phyloP scores from a whole-genome alignment of 2,797 vertebrate species.

The Coregonus suidteri region DNA sequence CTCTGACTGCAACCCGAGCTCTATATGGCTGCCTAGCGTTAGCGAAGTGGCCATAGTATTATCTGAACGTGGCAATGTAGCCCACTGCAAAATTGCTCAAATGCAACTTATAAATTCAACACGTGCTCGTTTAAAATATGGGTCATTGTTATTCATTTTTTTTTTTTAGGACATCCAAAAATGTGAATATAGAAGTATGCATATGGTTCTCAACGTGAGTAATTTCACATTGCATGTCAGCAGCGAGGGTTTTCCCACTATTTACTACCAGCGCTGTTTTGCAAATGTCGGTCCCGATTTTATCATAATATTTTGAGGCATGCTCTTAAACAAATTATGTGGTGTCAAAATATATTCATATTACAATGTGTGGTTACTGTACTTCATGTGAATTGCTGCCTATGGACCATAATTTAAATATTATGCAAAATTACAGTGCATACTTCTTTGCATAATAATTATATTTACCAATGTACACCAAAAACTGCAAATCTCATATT shows the following conservation, averaged over 20 bases:
- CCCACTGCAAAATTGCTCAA: too few species aligned
- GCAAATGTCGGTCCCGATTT: not conserved
- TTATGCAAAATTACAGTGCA: not conserved
- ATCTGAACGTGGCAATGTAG: not conserved
- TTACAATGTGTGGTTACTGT: not conserved
- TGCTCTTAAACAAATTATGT: not conserved
- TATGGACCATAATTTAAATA: not conserved
- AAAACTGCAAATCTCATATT: not conserved
- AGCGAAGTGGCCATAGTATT: not conserved
- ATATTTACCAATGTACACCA: not conserved
- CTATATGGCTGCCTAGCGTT: too few species aligned
- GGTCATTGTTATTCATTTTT: not conserved
- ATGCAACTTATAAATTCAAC: too few species aligned
- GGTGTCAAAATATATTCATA: not conserved
- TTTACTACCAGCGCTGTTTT: not conserved
- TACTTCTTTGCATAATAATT: not conserved
- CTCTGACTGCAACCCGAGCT: too few species aligned
- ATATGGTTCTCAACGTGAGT: not conserved
- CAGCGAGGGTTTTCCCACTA: not conserved
- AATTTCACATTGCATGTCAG: too few species aligned
- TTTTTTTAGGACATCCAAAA: too few species aligned
- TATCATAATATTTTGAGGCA: not conserved
- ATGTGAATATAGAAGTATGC: not conserved
- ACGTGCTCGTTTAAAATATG: not conserved
- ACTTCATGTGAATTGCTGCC: too few species aligned